A percentile compares a stretch with the other conserved stretches of the same genome.
Conservation (phyloP, 2,888 invertebrate genomes). For the Noctua janthe region DNA sequence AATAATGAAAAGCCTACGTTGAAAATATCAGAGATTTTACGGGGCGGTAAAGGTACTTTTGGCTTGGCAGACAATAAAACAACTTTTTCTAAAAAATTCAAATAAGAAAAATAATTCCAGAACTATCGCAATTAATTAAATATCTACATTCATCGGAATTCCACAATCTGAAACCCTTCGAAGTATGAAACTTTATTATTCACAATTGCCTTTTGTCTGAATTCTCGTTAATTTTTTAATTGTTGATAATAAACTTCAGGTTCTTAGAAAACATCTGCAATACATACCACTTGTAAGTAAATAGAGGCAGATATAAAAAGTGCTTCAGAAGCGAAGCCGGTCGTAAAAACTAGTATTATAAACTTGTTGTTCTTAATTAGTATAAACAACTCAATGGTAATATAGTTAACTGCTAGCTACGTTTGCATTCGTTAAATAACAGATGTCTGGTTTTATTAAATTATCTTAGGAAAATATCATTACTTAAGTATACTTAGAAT, state of each 20-base stretch:
- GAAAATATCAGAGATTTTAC: not conserved
- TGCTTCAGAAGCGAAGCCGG: slow-evolving; percentile 38
- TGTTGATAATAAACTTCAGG: slow-evolving; percentile 48
- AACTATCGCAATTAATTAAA: not conserved
- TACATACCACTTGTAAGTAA: slow-evolving; percentile 48
- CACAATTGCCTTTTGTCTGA: slow-evolving; percentile 43
- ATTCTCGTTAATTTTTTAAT: slow-evolving; percentile 47
- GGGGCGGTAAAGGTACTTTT: not conserved
- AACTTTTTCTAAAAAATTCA: not conserved
- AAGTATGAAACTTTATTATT: slow-evolving; percentile 31
- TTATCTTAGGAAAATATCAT: slow-evolving; percentile 29
- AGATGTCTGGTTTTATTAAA: slow-evolving; percentile 43
- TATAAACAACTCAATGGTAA: slow-evolving; percentile 63
- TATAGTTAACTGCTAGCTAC: slow-evolving; percentile 37
- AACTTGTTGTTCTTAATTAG: slow-evolving; percentile 60
- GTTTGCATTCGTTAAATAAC: slow-evolving; percentile 51
- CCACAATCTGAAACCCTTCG: slow-evolving; percentile 24
- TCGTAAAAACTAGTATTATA: slow-evolving; percentile 65
- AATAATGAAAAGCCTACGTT: not conserved
- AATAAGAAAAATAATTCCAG: not conserved
- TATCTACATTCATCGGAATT: slow-evolving; percentile 5
- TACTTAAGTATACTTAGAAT: slow-evolving; percentile 1
- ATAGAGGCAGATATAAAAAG: slow-evolving; percentile 54
- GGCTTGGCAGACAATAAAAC: not conserved
- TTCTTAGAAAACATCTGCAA: slow-evolving; percentile 61